Base-by-base conservation (phyloP, 1,140 invertebrate genomes). In the Rhysida immarginata region DNA sequence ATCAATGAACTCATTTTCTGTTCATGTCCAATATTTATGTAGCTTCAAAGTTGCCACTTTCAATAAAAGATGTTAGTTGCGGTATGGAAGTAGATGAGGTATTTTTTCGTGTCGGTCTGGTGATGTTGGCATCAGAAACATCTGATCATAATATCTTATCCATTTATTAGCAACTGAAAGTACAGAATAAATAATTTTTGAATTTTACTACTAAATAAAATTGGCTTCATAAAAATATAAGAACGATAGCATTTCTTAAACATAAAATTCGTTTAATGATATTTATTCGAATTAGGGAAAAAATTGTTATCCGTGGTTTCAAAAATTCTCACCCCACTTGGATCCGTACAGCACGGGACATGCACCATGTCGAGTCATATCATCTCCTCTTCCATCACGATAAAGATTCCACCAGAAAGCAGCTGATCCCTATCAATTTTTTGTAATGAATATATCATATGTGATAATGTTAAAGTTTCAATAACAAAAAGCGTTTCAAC, bases 341-440 rank as follows among this genome's bases (percentile, higher is more conserved):
- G 84, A 84, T 52, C 95, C 95, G 1, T 89, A 81, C 13, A 99
- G 77, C 42, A 99, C 95, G 20, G 96, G 96, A 74, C 96, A 99
- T 20, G 93, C 94, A 13, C 94, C 94, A 76, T 99, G 95, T 53
- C 93, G 75, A 1, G 94, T 98, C 62, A 80, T 75, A 57, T 83
- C 78, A 75, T 98, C 91, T 26, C 94, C 95, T 60, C 94, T 85
- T 18, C 95, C 94, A 65, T 81, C 90, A 13, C 81, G 77, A 68
- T 88, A 81, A 53, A 98, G 73, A 76, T 98, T 98, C 68, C 85
- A 84, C 96, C 96, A 99, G 70, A 95, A 95, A 13, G 87, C 87
- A 29, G 92, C 94, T 26, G 86, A 80, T 13, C 91, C 86, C 68
- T 73, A 59, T 8, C 29, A 35, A 16, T 35, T 35, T 35, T 8